Percentiles rank a stretch among this genome's conserved stretches.
Conservation (phyloP, 2,888 invertebrate species). For the Cinara cedri region DNA sequence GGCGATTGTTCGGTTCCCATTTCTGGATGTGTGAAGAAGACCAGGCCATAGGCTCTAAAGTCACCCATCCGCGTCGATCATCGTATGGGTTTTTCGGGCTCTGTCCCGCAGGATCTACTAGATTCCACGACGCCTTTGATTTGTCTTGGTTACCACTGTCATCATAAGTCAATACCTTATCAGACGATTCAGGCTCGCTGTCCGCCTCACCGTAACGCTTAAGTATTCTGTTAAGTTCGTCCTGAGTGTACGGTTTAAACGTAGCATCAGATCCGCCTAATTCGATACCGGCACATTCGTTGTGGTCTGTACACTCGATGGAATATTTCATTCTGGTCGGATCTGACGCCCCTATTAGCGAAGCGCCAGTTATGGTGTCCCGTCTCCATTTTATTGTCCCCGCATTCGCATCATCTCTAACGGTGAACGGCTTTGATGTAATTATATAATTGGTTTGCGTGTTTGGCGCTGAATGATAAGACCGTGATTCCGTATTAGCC, state of each 20-base stretch:
- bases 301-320: conserved; percentile 53
- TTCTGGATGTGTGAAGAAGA: conserved; percentile 80
- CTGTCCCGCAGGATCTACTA: conserved; percentile 59
- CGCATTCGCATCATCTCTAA: conserved; percentile 47
- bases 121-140: conserved; percentile 61
- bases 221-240: conserved; percentile 61
- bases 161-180: conserved; percentile 54
- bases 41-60: conserved; percentile 78
- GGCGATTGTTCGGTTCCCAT: conserved; percentile 74
- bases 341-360: conserved; percentile 45
- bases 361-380: conserved; percentile 46
- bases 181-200: conserved; percentile 54
- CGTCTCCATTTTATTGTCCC: conserved; percentile 53
- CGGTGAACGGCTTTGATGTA: conserved; percentile 58
- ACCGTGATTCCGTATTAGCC: conserved; percentile 39
- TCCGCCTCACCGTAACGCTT: conserved; percentile 59
- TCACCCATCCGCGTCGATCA: conserved; percentile 78
- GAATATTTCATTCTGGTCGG: conserved; percentile 52
- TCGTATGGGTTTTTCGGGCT: conserved; percentile 68
- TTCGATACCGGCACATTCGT: conserved; percentile 58
- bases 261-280: conserved; percentile 62
- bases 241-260: conserved; percentile 65
- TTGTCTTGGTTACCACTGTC: conserved; percentile 59
- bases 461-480: conserved; percentile 25
- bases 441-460: conserved; percentile 58